Evolutionary conservation across 2,797 vertebrate genomes (phyloP), one percentile per base, ranked within the genome.

Genomic region (Hozukius guyotensis): DNA sequence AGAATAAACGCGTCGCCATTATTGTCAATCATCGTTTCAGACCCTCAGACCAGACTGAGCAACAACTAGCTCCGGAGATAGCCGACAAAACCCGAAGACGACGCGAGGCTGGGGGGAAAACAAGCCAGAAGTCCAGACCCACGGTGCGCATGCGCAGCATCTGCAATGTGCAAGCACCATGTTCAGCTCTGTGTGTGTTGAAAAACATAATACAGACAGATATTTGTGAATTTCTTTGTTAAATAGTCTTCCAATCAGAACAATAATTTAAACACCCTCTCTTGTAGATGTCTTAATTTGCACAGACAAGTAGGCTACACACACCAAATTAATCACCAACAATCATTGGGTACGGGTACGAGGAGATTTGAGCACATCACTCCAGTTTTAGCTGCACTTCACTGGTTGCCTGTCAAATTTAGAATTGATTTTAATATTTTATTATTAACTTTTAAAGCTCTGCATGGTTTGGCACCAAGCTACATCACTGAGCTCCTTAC

Each of bases 1-100:
- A 93, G 85, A 87, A 90, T 88, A 80, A 88, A 90, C 89, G 91
- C 87, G 94, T 95, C 96, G 95, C 96, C 95, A 96, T 96, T 96
- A 95, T 95, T 94, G 92, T 96, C 95, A 95, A 95, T 96, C 94
- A 94, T 89, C 91, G 89, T 72, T 42, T 88, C 74, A 82, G 91
- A 83, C 61, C 78, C 5, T 71, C 89, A 80, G 84, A 85, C 88
- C 36, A 38, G 36, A 38, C 36, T 38, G 73, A 92, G 90, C 89
- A 91, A 91, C 92, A 92, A 90, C 93, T 90, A 86, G 89, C 85
- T 65, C 59, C 92, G 92, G 89, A 92, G 85, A 36, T 80, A 9
- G 16, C 86, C 93, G 93, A 91, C 73, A 84, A 91, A 87, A 24
- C 68, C 83, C 93, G 91, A 94, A 93, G 90, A 92, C 75, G 82